Evolutionary conservation across 2,888 invertebrate species (phyloP).

Genomic region (Allygus modestus): DNA sequence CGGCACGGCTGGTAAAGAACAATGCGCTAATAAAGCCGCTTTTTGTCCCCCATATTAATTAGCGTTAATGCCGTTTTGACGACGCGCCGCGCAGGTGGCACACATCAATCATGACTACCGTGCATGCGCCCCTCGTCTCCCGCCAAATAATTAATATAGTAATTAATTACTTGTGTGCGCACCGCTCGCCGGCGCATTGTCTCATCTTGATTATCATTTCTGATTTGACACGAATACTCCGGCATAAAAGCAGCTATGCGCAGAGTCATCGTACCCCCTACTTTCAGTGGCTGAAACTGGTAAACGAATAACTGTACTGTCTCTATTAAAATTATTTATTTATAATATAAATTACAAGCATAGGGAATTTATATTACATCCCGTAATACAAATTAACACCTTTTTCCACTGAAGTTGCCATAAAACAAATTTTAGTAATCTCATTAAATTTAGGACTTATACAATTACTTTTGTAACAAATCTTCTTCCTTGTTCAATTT

Average conservation of each 20-base stretch:
- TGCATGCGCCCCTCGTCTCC: conserved; percentile 15
- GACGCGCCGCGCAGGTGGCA: conserved; percentile 27
- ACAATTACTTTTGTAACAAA: too few relatives aligned
- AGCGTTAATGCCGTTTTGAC: conserved; percentile 52
- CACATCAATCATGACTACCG: conserved; percentile 24
- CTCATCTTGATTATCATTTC: neutral
- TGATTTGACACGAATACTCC: neutral
- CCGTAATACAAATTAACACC: too few relatives aligned
- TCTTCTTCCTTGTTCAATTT: too few relatives aligned
- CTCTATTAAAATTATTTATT: too few relatives aligned
- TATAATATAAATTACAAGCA: too few relatives aligned
- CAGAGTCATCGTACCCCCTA: neutral
- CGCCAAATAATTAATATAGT: conserved; percentile 10
- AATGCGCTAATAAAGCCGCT: conserved; percentile 49
- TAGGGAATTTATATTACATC: too few relatives aligned
- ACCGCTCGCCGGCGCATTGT: neutral
- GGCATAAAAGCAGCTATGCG: neutral
- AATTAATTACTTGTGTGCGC: conserved; percentile 28
- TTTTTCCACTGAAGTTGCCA: too few relatives aligned
- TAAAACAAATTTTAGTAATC: too few relatives aligned
- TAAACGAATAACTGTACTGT: too few relatives aligned
- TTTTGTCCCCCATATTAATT: conserved; percentile 52
- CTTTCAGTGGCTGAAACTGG: too few relatives aligned
- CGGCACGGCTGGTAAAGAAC: conserved; percentile 13
- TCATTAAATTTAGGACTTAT: too few relatives aligned